Evolutionary conservation across 2,113 vertebrate species (phyloP).

Genomic region (Nibea coibor): DNA sequence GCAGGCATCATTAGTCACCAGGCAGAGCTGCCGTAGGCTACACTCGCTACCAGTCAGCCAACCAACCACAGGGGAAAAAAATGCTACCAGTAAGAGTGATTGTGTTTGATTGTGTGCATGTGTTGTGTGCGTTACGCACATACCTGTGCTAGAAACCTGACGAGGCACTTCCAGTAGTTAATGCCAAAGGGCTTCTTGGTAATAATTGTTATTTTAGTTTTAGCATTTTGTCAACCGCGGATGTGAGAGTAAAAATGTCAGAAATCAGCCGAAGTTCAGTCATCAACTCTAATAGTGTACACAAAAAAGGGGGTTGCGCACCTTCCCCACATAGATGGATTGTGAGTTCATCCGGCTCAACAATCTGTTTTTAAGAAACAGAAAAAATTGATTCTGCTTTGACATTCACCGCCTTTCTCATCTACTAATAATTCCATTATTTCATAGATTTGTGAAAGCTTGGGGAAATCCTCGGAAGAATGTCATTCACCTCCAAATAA

Average conservation of each 20-base stretch:
- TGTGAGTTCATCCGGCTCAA: neutral
- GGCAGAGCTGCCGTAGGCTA: slow-evolving; percentile 54
- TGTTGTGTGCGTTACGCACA: neutral
- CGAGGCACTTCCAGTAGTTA: neutral
- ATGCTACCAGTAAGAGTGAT: neutral
- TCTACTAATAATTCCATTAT: neutral
- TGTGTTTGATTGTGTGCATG: neutral
- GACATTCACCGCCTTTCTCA: neutral
- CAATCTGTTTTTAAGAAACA: neutral
- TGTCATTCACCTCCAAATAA: slow-evolving; percentile 16
- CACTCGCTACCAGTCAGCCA: slow-evolving; percentile 47
- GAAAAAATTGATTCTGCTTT: neutral
- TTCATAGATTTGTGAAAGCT: neutral
- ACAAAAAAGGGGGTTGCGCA: neutral
- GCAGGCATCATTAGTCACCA: slow-evolving; percentile 69
- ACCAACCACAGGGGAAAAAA: slow-evolving; percentile 18
- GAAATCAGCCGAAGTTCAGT: slow-evolving; percentile 7
- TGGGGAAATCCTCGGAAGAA: slow-evolving; percentile 1
- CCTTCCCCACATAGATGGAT: neutral
- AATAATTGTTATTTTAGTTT: too few species aligned
- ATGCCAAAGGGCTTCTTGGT: neutral
- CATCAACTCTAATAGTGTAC: neutral
- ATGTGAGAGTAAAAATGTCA: slow-evolving; percentile 21
- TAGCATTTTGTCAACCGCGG: neutral
- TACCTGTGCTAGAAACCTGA: neutral